These are phyloP conservation scores for Argyresthia goedartella DNA, from an alignment of 2,888 invertebrate species.

Conservation along the genomic window DNA sequence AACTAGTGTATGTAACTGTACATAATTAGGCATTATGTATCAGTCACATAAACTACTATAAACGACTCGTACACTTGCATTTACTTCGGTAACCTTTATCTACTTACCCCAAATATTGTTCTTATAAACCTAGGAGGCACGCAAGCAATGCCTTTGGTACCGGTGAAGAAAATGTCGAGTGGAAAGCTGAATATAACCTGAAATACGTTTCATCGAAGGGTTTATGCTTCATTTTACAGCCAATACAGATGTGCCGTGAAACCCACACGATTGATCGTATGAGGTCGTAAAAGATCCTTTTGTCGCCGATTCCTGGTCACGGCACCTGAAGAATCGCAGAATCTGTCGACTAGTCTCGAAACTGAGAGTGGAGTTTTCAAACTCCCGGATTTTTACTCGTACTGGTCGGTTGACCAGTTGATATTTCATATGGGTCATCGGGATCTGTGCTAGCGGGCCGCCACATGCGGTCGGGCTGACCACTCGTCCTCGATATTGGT, in stretches of 20 bases:
- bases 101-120: too few species aligned
- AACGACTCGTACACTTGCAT: too few species aligned
- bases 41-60: too few species aligned
- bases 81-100: too few species aligned
- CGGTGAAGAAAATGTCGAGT: too few species aligned
- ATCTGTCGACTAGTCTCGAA: background rate
- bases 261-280: constrained; percentile 26
- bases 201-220: too few species aligned
- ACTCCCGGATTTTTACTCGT: constrained; percentile 7
- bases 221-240: background rate
- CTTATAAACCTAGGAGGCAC: too few species aligned
- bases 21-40: too few species aligned
- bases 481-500: constrained; percentile 25
- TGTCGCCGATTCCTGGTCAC: constrained; percentile 19
- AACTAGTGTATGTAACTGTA: too few species aligned
- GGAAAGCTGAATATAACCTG: too few species aligned
- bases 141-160: too few species aligned
- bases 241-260: constrained; percentile 50
- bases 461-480: constrained; percentile 20
- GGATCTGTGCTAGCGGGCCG: constrained; percentile 36
- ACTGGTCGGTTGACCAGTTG: constrained; percentile 14
- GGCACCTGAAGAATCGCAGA: constrained; percentile 12
- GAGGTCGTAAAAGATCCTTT: constrained; percentile 38
- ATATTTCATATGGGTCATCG: constrained; percentile 41
- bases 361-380: background rate